Base-by-base conservation (phyloP, 2,888 invertebrate species). In the Pycnomerus fuliginosus region DNA sequence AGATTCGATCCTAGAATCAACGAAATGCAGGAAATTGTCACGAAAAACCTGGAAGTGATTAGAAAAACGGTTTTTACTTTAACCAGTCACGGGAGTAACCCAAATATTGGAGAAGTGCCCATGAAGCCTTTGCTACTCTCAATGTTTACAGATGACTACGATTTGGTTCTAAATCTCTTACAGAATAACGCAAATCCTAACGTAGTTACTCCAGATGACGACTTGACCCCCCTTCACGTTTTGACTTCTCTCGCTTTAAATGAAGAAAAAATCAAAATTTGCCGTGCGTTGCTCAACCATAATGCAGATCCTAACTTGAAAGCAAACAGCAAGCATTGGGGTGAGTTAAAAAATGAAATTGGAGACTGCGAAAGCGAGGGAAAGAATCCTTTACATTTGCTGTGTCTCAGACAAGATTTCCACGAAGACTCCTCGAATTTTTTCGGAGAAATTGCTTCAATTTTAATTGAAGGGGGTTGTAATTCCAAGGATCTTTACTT, bases 351-450 rank as follows among this genome's bases (percentile, higher is more conserved):
- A 3, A 44, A 57, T 28, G 33, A 32, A 13, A 23, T 43, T 16
- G 48, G 47, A 3, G 35, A 47, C 14, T 46, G 50, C 13, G 62
- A 63, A 20, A 20, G 5, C 39, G 14, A 16, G 12, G 70, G 70
- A 3, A 71, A 71, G 50, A 70, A 67, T 13, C 60, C 67, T 2
- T 52, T 72, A 16, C 72, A 73, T 36, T 50, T 72, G 8, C 44
- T 72, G 2, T 64, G 64, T 33, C 56, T 71, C 56, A 52, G 72
- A 37, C 55, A 59, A 16, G 71, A 72, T 48, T 69, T 62, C 39
- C 23, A 39, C 2, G 35, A 44, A 2, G 67, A 69, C 33, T 17
- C 50, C 3, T 40, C 48, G 7, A 32, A 53, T 31, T 52, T 51
- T 44, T 58, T 65, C 3, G 38, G 46, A 20, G 37, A 58, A 10